phyloP scores from a whole-genome alignment of 2,888 invertebrate species.

The Perithous albicinctus region DNA sequence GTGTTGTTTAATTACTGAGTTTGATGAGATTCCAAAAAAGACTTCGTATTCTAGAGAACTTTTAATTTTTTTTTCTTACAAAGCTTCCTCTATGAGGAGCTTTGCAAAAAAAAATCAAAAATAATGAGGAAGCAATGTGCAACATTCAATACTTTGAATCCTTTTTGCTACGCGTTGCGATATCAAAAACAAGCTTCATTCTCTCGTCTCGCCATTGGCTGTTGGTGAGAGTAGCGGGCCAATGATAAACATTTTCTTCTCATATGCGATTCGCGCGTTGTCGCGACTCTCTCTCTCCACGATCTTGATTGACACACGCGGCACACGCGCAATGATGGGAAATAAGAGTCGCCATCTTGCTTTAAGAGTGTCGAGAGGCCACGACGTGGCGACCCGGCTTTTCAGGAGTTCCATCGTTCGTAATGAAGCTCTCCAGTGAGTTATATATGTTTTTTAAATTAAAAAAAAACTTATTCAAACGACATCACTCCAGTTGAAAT shows the following conservation, averaged over 20 bases:
- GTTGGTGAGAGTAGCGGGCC: not conserved
- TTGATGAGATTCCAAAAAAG: too few species aligned
- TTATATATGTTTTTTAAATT: constrained; percentile 31
- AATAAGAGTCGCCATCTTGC: constrained; percentile 80
- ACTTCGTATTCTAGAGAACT: too few species aligned
- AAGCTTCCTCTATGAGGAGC: too few species aligned
- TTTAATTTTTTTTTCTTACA: too few species aligned
- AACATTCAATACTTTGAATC: too few species aligned
- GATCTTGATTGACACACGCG: constrained; percentile 81
- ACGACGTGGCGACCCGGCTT: constrained; percentile 82
- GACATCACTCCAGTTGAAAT: not conserved
- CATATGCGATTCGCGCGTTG: too few species aligned
- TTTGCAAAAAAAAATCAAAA: too few species aligned
- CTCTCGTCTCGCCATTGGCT: not conserved
- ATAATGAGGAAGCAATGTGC: too few species aligned
- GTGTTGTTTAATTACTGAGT: too few species aligned
- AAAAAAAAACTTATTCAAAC: not conserved
- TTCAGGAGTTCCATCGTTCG: constrained; percentile 63
- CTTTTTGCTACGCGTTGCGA: too few species aligned
- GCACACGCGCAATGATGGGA: constrained; percentile 74
- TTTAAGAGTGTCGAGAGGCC: constrained; percentile 69
- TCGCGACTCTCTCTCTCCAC: too few species aligned
- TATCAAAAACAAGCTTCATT: too few species aligned
- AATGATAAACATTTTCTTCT: not conserved
- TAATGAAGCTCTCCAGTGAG: constrained; percentile 78